Evolutionary conservation across 2,888 invertebrate species (phyloP), one percentile per base, ranked within the genome.

Genomic region (Mesorhabditis spiculigera): DNA sequence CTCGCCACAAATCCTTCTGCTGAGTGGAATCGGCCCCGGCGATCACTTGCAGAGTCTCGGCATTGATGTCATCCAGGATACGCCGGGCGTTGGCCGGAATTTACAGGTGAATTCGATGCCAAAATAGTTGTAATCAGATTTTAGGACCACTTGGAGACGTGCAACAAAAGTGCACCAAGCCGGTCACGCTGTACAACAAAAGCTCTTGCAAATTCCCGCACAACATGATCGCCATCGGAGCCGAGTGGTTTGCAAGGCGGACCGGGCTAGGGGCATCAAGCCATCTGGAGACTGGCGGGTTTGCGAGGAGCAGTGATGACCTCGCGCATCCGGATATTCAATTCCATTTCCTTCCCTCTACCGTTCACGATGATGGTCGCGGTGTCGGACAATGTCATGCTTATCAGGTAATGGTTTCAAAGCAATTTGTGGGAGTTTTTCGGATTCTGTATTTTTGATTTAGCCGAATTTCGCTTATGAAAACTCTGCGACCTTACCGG

Each of bases 1-100:
- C 86, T 92, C 95, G 0, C 94, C 97, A 0, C 96, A 98, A 86
- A 85, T 97, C 4, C 87, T 97, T 61, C 93, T 96, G 93, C 87
- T 97, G 0, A 94, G 94, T 6, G 97, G 95, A 0, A 90, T 86
- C 43, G 85, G 86, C 58, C 83, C 82, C 0, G 80, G 75, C 6
- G 74, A 77, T 8, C 83, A 85, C 66, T 65, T 85, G 41, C 62
- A 73, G 6, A 69, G 75, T 68, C 75, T 75, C 42, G 87, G 90
- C 86, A 90, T 93, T 78, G 89, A 90, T 0, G 82, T 90, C 0
- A 87, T 91, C 4, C 88, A 88, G 3, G 87, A 91, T 77, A 88
- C 91, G 68, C 90, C 91, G 65, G 89, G 89, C 0, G 92, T 94
- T 0, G 94, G 94, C 0, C 87, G 88, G 63, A 92, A 93, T 85